Percentiles rank a stretch among this genome's conserved stretches.
Evolutionary conservation across 1,140 invertebrate genomes (phyloP).

Genomic region (Catajapyx aquilonaris): DNA sequence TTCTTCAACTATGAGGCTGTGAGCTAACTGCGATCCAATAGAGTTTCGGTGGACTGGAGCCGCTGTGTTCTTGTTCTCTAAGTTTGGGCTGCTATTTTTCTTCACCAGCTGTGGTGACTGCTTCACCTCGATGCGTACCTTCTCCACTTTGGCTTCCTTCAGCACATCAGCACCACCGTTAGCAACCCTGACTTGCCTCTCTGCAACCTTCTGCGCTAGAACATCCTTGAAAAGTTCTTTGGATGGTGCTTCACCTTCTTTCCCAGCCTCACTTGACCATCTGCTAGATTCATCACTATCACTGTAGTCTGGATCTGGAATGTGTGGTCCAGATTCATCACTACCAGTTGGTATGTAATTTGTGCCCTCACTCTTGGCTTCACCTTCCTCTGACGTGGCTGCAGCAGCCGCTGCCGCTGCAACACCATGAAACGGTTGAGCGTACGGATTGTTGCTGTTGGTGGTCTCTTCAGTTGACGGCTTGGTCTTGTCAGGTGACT

Average conservation of each 20-base stretch:
- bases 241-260: conserved; percentile 24
- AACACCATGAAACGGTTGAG: conserved; percentile 16
- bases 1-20: conserved; percentile 67
- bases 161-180: conserved; percentile 10
- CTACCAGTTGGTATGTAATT: background rate
- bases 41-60: background rate
- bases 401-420: background rate
- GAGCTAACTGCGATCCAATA: conserved; percentile 29
- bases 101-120: conserved; percentile 11
- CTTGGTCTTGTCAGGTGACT: conserved; percentile 1
- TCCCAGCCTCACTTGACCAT: conserved; percentile 27
- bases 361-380: background rate
- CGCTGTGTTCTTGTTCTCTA: conserved; percentile 1
- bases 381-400: background rate
- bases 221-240: conserved; percentile 13
- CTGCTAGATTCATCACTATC: conserved; percentile 31
- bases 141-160: conserved; percentile 8
- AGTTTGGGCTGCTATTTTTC: conserved; percentile 1
- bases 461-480: conserved; percentile 4
- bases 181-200: conserved; percentile 12
- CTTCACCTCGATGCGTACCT: conserved; percentile 13
- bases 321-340: conserved; percentile 32
- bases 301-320: conserved; percentile 75
- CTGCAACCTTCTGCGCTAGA: conserved; percentile 16
- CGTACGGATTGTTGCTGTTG: conserved; percentile 7